Evolutionary conservation across 64 coral and sea anemone genomes (phyloP), one percentile per base, ranked within the genome.

Genomic region (Montipora efflorescens): DNA sequence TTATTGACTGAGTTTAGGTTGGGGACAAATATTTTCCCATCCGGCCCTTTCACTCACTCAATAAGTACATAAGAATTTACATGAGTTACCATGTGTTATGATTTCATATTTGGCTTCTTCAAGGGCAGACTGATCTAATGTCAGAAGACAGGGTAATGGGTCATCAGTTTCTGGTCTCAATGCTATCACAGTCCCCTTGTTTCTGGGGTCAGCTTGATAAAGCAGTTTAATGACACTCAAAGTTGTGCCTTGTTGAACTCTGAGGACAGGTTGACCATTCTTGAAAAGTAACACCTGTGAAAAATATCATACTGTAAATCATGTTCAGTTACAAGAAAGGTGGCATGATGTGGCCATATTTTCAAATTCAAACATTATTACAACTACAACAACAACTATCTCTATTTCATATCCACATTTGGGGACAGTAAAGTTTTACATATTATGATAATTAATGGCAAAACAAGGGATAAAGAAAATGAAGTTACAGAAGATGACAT

Each of bases 81-180:
- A 8, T 8, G 5, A 25, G 49, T 93, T 55, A 87, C 83, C 91
- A 67, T 87, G 84, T 25, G 91, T 77, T 21, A 93, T 84, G 45
- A 93, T 87, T 64, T 93, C 83, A 93, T 93, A 93, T 93, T 93
- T 93, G 61, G 85, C 92, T 55, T 93, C 83, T 58, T 85, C 77
- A 36, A 93, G 81, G 2, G 76, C 61, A 88, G 92, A 93, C n/a
- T 93, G 85, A 13, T 93, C 92, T 70, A 81, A 71, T 47, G 92
- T 93, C 21, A 93, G 20, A 19, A 93, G 58, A 81, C 92, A 93
- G 3, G 92, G 92, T 59, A 93, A 72, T 20, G 92, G 81, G 16
- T 93, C 92, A n/a, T 93, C 47, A 25, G 92, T 93, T 16, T 76
- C 28, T 47, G 92, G 92, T 67, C 18, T 87, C 9, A 93, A 15